phyloP scores from a whole-genome alignment of 2,113 vertebrate genomes.

The Paedocypris sp. region DNA sequence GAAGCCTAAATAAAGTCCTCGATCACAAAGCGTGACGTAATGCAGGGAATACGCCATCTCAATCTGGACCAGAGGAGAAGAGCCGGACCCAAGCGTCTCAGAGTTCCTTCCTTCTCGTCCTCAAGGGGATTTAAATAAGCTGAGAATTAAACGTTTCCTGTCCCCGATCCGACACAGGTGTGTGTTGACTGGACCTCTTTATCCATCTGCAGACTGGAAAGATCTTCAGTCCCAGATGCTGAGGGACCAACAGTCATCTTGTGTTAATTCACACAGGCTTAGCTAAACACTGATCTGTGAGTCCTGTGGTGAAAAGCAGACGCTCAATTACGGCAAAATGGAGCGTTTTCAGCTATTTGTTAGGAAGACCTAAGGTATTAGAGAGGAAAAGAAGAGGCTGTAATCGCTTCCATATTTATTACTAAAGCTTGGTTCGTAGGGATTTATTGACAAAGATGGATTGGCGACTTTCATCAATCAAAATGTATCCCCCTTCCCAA shows the following conservation, averaged over 20 bases:
- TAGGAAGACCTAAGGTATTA: background rate
- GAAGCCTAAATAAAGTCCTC: slow-evolving; percentile 1
- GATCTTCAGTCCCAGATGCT: background rate
- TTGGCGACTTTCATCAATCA: too few relatives aligned
- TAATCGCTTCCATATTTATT: background rate
- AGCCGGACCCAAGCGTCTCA: background rate
- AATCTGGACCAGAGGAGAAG: background rate
- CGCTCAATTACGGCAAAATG: background rate
- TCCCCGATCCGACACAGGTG: background rate
- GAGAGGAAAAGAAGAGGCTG: background rate
- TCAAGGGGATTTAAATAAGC: background rate
- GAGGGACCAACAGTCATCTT: background rate
- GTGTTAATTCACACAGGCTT: background rate
- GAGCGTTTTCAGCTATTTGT: background rate
- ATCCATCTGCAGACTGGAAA: background rate
- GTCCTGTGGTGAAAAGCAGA: background rate
- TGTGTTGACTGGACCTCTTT: background rate
- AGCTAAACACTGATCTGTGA: background rate
- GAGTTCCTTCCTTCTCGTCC: background rate
- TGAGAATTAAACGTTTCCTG: background rate
- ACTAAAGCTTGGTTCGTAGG: background rate
- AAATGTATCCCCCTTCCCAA: too few relatives aligned
- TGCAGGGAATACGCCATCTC: slow-evolving; percentile 3
- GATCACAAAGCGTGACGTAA: slow-evolving; percentile 9
- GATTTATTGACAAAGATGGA: too few relatives aligned